phyloP scores from a whole-genome alignment of 2,113 vertebrate species.

The Guaruba guarouba region DNA sequence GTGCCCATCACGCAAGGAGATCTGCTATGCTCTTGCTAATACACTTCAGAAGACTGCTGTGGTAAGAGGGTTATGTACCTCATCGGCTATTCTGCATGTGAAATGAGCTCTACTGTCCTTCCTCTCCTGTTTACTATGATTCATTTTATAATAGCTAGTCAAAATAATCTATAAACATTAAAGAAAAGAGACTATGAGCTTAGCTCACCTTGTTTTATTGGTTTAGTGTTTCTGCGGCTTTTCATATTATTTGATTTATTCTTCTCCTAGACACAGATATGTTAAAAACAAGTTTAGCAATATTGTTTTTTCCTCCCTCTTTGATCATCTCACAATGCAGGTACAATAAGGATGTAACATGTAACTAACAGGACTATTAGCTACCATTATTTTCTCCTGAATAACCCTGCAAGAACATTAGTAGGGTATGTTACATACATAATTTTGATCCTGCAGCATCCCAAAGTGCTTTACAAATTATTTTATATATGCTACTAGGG shows the following conservation, averaged over 20 bases:
- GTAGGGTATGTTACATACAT: not conserved
- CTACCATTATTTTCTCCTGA: not conserved
- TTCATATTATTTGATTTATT: conserved; percentile 84
- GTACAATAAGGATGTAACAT: conserved; percentile 17
- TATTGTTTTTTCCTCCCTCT: conserved; percentile 35
- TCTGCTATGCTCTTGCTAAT: not conserved
- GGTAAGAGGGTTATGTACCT: conserved; percentile 10
- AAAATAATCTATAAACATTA: conserved; percentile 46
- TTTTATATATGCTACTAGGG: not conserved
- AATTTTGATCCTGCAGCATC: not conserved
- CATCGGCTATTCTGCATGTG: conserved; percentile 18
- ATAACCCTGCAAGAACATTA: conserved; percentile 7
- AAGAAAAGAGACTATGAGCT: conserved; percentile 53
- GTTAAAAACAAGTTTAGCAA: conserved; percentile 66
- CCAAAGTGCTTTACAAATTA: not conserved
- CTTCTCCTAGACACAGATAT: conserved; percentile 76
- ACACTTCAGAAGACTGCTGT: not conserved
- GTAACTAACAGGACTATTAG: conserved; percentile 23
- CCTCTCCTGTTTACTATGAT: conserved; percentile 27
- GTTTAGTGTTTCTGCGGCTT: conserved; percentile 84
- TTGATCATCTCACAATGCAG: conserved; percentile 50
- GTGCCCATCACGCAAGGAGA: not conserved
- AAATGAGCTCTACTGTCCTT: conserved; percentile 30
- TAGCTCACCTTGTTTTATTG: conserved; percentile 83
- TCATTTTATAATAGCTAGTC: conserved; percentile 35